Percentiles rank a stretch among this genome's conserved stretches.
Conservation (phyloP, 1,140 invertebrate species). For the Hermetia illucens region DNA sequence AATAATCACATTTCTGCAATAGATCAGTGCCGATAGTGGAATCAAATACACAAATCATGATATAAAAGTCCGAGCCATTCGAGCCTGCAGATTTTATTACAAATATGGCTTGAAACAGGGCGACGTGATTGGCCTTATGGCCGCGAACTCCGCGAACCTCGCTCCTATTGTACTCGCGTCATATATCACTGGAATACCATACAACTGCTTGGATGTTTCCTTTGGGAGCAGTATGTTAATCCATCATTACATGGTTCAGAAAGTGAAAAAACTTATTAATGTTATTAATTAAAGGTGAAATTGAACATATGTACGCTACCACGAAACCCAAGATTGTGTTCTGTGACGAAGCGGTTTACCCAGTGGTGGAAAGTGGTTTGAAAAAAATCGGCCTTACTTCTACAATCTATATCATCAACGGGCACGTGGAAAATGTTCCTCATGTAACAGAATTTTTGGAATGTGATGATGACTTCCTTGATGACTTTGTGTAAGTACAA, state of each 20-base stretch:
- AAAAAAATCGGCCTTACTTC: background rate
- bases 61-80: too few species aligned
- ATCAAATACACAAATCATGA: constrained; percentile 10
- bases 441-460: background rate
- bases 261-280: background rate
- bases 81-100: too few species aligned
- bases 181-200: constrained; percentile 16
- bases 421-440: background rate
- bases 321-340: constrained; percentile 23
- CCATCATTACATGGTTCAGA: too few species aligned
- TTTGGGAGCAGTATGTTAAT: constrained; percentile 17
- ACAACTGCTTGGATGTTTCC: constrained; percentile 23
- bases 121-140: constrained; percentile 20
- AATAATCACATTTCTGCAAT: constrained; percentile 11
- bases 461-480: too few species aligned
- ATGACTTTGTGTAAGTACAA: too few species aligned
- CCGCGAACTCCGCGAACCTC: constrained; percentile 17
- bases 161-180: constrained; percentile 20
- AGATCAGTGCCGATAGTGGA: constrained; percentile 15
- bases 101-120: constrained; percentile 14
- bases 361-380: constrained; percentile 11
- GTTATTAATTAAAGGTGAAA: constrained; percentile 11
- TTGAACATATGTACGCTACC: constrained; percentile 19
- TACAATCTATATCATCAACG: background rate
- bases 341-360: constrained; percentile 21